These are phyloP conservation scores for Nerophis lumbriciformis DNA, from an alignment of 2,113 vertebrate genomes.

Conservation along the genomic window DNA sequence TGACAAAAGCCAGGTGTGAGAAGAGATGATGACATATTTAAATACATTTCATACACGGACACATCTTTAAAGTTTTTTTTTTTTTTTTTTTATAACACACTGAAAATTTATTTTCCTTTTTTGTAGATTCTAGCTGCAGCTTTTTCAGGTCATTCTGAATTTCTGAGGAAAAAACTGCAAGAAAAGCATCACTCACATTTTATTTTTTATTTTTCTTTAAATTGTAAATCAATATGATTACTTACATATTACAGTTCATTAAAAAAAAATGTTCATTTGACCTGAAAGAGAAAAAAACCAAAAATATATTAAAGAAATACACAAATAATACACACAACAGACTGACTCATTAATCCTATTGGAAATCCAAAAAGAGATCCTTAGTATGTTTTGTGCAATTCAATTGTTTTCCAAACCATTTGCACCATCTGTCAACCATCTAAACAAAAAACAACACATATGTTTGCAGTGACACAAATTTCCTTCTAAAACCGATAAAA, in stretches of 20 bases:
- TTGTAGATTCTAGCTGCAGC: conserved; percentile 25
- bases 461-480: no score
- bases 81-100: background rate
- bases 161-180: background rate
- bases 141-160: no score
- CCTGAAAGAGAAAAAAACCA: no score
- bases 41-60: conserved; percentile 34
- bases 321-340: no score
- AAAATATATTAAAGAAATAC: background rate
- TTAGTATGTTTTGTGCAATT: no score
- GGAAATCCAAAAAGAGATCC: no score
- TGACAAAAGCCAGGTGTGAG: conserved; percentile 47
- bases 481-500: no score
- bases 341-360: no score
- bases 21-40: conserved; percentile 30
- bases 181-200: background rate
- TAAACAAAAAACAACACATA: no score
- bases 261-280: conserved; percentile 1
- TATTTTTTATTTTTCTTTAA: conserved; percentile 17
- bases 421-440: no score
- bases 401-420: no score
- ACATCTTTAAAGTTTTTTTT: background rate
- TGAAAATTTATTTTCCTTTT: background rate
- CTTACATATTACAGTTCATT: conserved; percentile 9
- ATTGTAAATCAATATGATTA: background rate